Evolutionary conservation across 2,113 vertebrate species (phyloP).

Genomic region (Muscicapa adusta): DNA sequence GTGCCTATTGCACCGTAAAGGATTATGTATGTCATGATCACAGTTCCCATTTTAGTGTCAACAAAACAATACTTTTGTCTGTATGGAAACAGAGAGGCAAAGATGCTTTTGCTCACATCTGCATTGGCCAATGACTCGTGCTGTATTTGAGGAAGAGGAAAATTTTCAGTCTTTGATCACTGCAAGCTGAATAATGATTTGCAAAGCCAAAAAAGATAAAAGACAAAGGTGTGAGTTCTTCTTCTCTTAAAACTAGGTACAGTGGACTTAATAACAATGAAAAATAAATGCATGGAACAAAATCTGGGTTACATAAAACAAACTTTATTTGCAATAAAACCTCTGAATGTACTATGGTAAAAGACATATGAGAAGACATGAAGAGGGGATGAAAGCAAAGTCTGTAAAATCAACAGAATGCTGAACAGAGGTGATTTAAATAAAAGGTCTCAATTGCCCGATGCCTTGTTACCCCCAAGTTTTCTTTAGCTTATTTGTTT

Average conservation of each 20-base stretch:
- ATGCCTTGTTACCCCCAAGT: background rate
- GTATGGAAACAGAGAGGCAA: constrained; percentile 16
- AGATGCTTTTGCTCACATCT: background rate
- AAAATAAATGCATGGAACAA: background rate
- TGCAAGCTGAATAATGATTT: background rate
- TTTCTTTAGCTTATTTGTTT: background rate
- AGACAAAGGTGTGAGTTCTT: background rate
- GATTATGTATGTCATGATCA: background rate
- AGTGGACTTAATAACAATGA: background rate
- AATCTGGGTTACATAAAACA: background rate
- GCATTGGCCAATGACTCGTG: background rate
- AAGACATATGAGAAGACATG: background rate
- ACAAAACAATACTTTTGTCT: background rate
- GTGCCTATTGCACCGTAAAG: background rate
- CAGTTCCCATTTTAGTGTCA: background rate
- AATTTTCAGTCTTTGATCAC: background rate
- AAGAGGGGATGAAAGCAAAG: background rate
- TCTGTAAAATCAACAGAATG: background rate
- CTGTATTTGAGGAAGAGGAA: background rate
- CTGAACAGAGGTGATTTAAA: background rate
- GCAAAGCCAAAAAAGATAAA: background rate
- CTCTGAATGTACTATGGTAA: background rate
- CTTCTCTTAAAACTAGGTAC: background rate
- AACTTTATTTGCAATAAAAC: background rate
- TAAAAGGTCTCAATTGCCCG: background rate